Conservation (phyloP, 2,113 vertebrate species). For the Xenotilapia flavipinnis region DNA sequence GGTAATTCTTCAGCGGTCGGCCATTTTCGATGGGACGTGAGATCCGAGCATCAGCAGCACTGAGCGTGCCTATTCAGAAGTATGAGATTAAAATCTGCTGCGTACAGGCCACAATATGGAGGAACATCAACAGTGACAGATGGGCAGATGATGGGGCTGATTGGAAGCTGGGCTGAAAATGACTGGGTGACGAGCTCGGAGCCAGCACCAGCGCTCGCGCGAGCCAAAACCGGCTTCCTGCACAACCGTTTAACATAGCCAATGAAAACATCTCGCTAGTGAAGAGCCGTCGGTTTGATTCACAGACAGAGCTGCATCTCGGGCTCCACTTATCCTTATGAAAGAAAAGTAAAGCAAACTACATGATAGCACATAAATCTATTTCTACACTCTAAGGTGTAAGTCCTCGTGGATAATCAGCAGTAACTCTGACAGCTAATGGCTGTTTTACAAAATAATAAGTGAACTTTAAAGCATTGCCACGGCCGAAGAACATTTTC, state of each 20-base stretch:
- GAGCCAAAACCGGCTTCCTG: neutral
- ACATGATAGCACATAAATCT: neutral
- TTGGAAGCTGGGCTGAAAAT: slow-evolving; percentile 14
- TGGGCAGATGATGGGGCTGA: slow-evolving; percentile 40
- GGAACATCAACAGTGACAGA: slow-evolving; percentile 41
- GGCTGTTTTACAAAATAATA: neutral
- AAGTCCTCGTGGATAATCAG: neutral
- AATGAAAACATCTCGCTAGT: neutral
- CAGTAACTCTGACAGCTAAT: neutral
- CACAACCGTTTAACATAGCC: neutral
- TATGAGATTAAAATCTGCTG: slow-evolving; percentile 40
- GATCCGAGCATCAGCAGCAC: neutral
- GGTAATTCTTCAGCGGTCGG: slow-evolving; percentile 16
- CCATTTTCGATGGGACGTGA: slow-evolving; percentile 15
- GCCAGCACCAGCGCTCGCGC: neutral
- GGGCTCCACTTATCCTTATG: neutral
- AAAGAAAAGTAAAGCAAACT: neutral
- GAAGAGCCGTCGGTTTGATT: neutral
- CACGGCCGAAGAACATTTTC: neutral
- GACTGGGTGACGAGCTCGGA: neutral
- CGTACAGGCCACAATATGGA: slow-evolving; percentile 15
- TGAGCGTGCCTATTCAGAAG: neutral
- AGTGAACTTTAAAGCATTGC: neutral
- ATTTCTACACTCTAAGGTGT: neutral
- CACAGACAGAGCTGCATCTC: neutral